Evolutionary conservation across 2,113 vertebrate species (phyloP), one percentile per base, ranked within the genome.

Genomic region (Mystacornis crossleyi): DNA sequence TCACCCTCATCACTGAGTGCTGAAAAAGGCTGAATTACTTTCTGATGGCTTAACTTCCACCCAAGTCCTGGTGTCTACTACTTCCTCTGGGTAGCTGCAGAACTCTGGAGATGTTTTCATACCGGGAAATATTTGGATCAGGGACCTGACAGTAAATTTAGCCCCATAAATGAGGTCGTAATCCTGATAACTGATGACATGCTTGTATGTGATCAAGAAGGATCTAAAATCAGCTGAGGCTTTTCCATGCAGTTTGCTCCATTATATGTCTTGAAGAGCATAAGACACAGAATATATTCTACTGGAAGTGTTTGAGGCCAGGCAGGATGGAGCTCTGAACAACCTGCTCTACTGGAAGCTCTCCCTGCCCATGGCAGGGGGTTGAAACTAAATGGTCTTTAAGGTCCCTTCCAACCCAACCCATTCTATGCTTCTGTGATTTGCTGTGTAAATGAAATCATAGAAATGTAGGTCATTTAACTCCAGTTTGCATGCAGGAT

Each of bases 1-100:
- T 67, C 5, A 0, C 0, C 6, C n/a, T 19, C 4, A 0, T 78
- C 34, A 40, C 24, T 65, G 61, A 90, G 48, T 10, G 19, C 45
- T 42, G 53, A 40, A 61, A 48, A 81, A 91, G 8, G 10, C 18
- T 79, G 28, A 8, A 36, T 85, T 33, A 18, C 67, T 75, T 79
- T 91, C 43, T 75, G 18, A 26, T 67, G 53, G 24, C 24, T 26
- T 60, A 43, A 55, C 4, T 51, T 78, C 18, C 42, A 28, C 7
- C 3, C n/a, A 55, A 10, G 25, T 36, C 34, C 42, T 77, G 14
- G 7, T 80, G 18, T 80, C 23, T 69, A 0, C 24, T 83, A 19
- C 18, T 72, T 83, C 21, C 8, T 20, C 26, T 74, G 34, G 6
- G 7, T 36, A 74, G 19, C 26, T 81, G 45, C 43, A 79, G 40